phyloP scores from a whole-genome alignment of 2,888 invertebrate genomes.

The Pinctada fucata region DNA sequence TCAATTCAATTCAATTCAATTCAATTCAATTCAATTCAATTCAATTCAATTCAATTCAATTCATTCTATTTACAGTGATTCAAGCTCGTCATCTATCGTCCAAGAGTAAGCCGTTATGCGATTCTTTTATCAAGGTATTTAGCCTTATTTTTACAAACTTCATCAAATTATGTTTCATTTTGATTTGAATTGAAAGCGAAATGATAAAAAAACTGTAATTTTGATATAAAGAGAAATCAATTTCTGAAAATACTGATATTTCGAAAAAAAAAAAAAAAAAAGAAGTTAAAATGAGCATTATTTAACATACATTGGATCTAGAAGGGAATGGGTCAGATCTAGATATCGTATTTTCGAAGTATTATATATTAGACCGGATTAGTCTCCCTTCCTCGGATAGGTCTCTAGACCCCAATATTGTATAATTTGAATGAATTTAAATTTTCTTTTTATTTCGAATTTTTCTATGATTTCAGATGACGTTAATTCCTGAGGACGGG shows the following conservation, averaged over 20 bases:
- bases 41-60: too few relatives aligned
- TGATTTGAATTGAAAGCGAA: background rate
- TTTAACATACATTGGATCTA: too few relatives aligned
- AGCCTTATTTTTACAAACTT: background rate
- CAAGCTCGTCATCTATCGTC: slow-evolving; percentile 66
- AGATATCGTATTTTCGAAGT: too few relatives aligned
- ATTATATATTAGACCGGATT: too few relatives aligned
- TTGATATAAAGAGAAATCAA: background rate
- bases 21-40: too few relatives aligned
- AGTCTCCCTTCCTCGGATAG: too few relatives aligned
- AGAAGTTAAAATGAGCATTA: background rate
- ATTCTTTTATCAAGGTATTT: slow-evolving; percentile 68
- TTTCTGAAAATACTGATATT: background rate
- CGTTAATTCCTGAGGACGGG: slow-evolving; percentile 69
- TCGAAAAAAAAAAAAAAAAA: background rate
- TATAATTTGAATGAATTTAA: too few relatives aligned
- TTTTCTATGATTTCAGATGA: slow-evolving; percentile 59
- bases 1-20: too few relatives aligned
- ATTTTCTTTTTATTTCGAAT: too few relatives aligned
- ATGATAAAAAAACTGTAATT: background rate
- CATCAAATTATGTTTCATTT: background rate
- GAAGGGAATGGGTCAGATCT: too few relatives aligned
- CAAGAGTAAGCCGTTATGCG: slow-evolving; percentile 62
- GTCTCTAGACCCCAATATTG: too few relatives aligned
- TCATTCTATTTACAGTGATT: slow-evolving; percentile 57